Percentiles rank a stretch among this genome's conserved stretches.
These are phyloP conservation scores for Melanotaenia nigrans DNA, from an alignment of 2,797 vertebrate genomes.

Conservation along the genomic window DNA sequence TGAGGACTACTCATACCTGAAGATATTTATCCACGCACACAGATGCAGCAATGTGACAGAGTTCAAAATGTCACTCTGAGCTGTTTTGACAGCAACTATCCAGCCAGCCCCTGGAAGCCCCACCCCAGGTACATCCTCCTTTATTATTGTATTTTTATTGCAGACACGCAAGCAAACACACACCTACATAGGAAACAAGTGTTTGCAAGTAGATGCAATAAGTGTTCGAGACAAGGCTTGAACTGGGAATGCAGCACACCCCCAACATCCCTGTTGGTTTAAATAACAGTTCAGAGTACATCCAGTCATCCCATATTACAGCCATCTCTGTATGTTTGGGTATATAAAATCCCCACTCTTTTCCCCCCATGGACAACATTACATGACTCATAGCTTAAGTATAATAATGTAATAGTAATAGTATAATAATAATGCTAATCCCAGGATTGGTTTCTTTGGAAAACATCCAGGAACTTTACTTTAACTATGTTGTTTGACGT, in stretches of 20 bases:
- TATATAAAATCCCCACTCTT: not conserved
- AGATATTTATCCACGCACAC: slow-evolving; percentile 24
- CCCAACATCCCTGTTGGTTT: slow-evolving; percentile 1
- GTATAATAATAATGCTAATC: not conserved
- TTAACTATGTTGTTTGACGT: not conserved
- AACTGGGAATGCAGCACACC: slow-evolving; percentile 31
- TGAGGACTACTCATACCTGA: slow-evolving; percentile 56
- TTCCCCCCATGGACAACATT: not conserved
- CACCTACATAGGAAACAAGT: slow-evolving; percentile 8
- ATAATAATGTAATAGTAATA: not conserved
- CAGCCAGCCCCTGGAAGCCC: slow-evolving; percentile 45
- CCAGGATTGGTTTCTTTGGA: not conserved
- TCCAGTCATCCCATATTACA: not conserved
- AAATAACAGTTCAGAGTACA: slow-evolving; percentile 6
- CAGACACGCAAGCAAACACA: slow-evolving; percentile 1
- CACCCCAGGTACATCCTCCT: slow-evolving; percentile 67
- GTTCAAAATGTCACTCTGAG: slow-evolving; percentile 68
- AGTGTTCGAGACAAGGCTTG: slow-evolving; percentile 50
- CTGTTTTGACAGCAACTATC: slow-evolving; percentile 58
- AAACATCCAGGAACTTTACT: not conserved
- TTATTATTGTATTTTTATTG: slow-evolving; percentile 45
- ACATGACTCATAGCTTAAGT: not conserved
- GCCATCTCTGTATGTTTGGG: not conserved
- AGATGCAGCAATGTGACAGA: slow-evolving; percentile 24
- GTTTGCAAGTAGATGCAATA: slow-evolving; percentile 50